Conservation (phyloP, 2,888 invertebrate genomes). For the Beris chalybata region DNA sequence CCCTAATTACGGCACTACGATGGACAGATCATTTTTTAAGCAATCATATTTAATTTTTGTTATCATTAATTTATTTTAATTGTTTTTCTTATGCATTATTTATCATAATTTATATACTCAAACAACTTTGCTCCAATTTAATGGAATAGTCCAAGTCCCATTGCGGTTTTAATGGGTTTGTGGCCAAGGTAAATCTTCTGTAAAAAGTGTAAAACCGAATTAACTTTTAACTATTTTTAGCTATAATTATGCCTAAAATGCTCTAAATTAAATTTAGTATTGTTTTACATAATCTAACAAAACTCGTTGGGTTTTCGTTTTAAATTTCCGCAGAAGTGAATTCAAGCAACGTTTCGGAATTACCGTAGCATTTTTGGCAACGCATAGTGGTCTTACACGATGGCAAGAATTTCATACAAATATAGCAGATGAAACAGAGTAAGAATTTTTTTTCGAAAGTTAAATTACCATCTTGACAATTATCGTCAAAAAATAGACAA, state of each 20-base stretch:
- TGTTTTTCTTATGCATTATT: background rate
- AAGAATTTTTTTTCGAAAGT: slow-evolving; percentile 40
- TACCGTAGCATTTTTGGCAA: slow-evolving; percentile 84
- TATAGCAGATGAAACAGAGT: slow-evolving; percentile 57
- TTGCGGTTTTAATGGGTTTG: slow-evolving; percentile 90
- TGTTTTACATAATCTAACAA: background rate
- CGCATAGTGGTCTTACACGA: slow-evolving; percentile 85
- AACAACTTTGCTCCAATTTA: slow-evolving; percentile 51
- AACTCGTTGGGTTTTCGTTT: slow-evolving; percentile 5
- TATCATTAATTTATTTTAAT: slow-evolving; percentile 43
- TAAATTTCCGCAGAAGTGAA: slow-evolving; percentile 65
- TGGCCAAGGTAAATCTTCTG: slow-evolving; percentile 82
- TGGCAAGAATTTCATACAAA: slow-evolving; percentile 77
- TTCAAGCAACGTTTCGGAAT: slow-evolving; percentile 83
- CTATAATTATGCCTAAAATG: too few species aligned
- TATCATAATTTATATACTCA: slow-evolving; percentile 40
- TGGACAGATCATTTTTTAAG: background rate
- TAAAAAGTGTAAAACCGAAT: background rate
- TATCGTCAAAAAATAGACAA: slow-evolving; percentile 58
- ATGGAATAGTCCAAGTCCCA: slow-evolving; percentile 73
- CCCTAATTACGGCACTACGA: background rate
- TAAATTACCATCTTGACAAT: background rate
- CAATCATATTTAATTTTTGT: slow-evolving; percentile 50
- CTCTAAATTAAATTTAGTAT: too few species aligned
- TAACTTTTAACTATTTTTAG: too few species aligned